Evolutionary conservation across 2,888 invertebrate species (phyloP), one percentile per base, ranked within the genome.

Genomic region (Eilema depressum): DNA sequence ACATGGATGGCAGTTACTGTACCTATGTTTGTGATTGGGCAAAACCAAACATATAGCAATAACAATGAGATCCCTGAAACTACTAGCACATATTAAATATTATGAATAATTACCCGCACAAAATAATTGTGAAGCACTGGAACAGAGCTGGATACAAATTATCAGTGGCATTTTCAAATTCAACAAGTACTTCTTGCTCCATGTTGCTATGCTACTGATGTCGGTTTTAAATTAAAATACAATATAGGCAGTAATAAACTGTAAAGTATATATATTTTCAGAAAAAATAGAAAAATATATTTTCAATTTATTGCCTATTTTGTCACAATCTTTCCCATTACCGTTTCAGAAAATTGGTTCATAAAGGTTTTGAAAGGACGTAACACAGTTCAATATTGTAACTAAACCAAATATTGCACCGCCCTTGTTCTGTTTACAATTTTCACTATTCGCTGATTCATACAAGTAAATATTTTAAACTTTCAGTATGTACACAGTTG

Each of bases 61-160:
- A 41, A 41, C 41, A 41, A 41, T 41, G 17, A 47, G 20, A 5
- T 47, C 14, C 17, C 41, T 17, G 17, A 41, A 41, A 17, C 17
- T 37, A 62, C 25, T 25, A 8, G 41, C 41, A 17, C 4, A 41
- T 17, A 17, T 41, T 41, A 47, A 28, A 26, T 28, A 28, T 47
- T 28, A 17, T 14, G 0, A 59, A 69, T 74, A 75, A 96, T 96
- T 95, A 98, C 98, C 98, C 98, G 89, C 98, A 98, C 82, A 98
- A 93, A 85, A 98, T 98, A 68, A 98, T 97, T 61, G 97, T 98
- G 92, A 99, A 99, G 90, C 99, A 99, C 95, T 99, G 98, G 77
- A 98, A 96, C 74, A 99, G 92, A 14, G 99, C 99, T 74, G 99
- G 98, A 93, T 98, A 98, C 47, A 99, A 96, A 87, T 98, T 98